These are phyloP conservation scores for Drosophila biarmipes DNA, from an alignment of 1,140 invertebrate species.

Conservation along the genomic window DNA sequence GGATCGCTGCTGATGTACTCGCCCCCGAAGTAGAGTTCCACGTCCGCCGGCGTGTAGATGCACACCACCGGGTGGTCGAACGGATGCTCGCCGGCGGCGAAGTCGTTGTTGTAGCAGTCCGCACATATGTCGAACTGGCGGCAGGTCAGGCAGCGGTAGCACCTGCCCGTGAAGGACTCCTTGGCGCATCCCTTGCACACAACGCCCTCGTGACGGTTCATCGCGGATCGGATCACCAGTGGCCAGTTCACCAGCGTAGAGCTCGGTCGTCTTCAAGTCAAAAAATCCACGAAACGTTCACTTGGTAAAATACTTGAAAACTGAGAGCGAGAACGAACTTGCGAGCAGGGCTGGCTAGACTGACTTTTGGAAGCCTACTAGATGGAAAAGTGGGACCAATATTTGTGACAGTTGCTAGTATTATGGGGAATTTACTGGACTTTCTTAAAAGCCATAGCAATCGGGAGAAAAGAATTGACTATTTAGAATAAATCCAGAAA, in stretches of 20 bases:
- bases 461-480: no score
- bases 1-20: constrained; percentile 65
- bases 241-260: background rate
- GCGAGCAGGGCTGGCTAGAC: constrained; percentile 2
- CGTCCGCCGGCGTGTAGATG: constrained; percentile 47
- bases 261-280: constrained; percentile 3
- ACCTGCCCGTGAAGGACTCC: constrained; percentile 51
- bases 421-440: no score
- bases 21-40: constrained; percentile 66
- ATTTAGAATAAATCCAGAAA: no score
- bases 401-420: no score
- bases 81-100: constrained; percentile 50
- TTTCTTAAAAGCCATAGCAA: no score
- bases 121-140: constrained; percentile 57
- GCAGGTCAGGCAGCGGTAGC: constrained; percentile 65
- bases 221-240: constrained; percentile 10
- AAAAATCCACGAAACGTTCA: constrained; percentile 14
- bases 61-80: constrained; percentile 73
- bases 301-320: constrained; percentile 15
- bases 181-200: constrained; percentile 57
- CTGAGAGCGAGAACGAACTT: constrained; percentile 1
- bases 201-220: constrained; percentile 69
- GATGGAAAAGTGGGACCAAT: background rate
- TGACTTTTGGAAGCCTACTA: constrained; percentile 7
- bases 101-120: constrained; percentile 62